phyloP scores from a whole-genome alignment of 2,797 vertebrate genomes.

The Sebastolobus altivelis region DNA sequence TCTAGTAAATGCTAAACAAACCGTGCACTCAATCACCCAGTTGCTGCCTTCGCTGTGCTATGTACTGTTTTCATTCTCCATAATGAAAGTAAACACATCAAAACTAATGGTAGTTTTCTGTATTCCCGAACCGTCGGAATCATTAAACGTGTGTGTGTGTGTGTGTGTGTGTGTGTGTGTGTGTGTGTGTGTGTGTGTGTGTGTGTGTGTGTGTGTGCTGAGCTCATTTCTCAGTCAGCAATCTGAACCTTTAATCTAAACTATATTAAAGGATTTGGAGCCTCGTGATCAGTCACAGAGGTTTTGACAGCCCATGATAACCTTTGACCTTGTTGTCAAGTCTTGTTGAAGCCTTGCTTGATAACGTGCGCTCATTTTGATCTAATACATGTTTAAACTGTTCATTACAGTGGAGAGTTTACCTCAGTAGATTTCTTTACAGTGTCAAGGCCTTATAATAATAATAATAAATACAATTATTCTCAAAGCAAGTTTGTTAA shows the following conservation, averaged over 20 bases:
- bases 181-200: no score
- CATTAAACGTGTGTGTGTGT: background rate
- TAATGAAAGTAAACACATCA: background rate
- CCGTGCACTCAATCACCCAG: background rate
- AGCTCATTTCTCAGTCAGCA: background rate
- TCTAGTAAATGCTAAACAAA: background rate
- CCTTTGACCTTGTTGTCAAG: constrained; percentile 10
- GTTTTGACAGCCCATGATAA: constrained; percentile 18
- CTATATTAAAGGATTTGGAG: background rate
- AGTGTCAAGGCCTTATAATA: background rate
- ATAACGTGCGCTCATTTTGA: background rate
- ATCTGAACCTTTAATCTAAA: background rate
- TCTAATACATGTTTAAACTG: background rate
- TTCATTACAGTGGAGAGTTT: background rate
- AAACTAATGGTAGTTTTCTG: background rate
- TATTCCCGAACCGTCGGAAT: background rate
- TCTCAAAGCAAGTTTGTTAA: no score
- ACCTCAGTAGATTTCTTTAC: background rate
- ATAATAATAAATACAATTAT: no score
- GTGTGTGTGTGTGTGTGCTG: no score
- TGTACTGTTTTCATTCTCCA: background rate
- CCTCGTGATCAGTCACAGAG: background rate
- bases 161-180: no score
- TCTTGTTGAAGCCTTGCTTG: background rate
- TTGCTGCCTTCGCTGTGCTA: background rate